A percentile compares a stretch with the other conserved stretches of the same genome.
These are phyloP conservation scores for Andrena chrysosceles DNA, from an alignment of 2,888 invertebrate species.

Conservation along the genomic window DNA sequence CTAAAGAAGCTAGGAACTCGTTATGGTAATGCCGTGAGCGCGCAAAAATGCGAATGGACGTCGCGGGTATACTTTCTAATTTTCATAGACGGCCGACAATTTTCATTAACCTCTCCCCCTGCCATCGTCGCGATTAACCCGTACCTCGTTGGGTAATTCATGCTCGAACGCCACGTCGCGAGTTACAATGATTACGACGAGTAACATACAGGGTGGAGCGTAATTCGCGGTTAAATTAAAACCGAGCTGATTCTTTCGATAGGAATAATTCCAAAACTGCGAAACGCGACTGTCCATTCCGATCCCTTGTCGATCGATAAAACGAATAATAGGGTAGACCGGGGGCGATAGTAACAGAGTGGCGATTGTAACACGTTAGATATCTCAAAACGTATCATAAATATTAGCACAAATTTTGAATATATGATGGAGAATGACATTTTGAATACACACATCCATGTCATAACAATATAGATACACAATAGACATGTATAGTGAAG, in stretches of 20 bases:
- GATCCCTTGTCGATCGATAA: neutral
- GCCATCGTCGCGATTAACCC: neutral
- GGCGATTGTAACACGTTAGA: no score
- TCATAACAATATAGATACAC: no score
- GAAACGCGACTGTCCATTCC: no score
- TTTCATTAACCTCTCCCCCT: constrained; percentile 17
- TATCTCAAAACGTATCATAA: no score
- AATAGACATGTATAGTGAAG: no score
- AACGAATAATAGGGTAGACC: neutral
- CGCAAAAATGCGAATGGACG: constrained; percentile 9
- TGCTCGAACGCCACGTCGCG: neutral
- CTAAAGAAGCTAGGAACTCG: constrained; percentile 40
- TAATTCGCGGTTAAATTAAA: neutral
- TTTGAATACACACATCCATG: no score
- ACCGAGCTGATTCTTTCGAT: neutral
- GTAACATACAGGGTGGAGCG: neutral
- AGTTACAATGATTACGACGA: neutral
- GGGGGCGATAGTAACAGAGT: no score
- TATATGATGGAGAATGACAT: no score
- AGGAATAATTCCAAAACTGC: neutral
- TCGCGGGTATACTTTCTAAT: constrained; percentile 26
- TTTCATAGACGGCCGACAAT: constrained; percentile 39
- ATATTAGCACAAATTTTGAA: no score
- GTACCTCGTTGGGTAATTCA: constrained; percentile 14
- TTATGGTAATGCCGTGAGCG: constrained; percentile 43